Percentiles rank a stretch among this genome's conserved stretches.
Conservation (phyloP, 2,888 invertebrate species). For the Zaprionus obscuricornis region DNA sequence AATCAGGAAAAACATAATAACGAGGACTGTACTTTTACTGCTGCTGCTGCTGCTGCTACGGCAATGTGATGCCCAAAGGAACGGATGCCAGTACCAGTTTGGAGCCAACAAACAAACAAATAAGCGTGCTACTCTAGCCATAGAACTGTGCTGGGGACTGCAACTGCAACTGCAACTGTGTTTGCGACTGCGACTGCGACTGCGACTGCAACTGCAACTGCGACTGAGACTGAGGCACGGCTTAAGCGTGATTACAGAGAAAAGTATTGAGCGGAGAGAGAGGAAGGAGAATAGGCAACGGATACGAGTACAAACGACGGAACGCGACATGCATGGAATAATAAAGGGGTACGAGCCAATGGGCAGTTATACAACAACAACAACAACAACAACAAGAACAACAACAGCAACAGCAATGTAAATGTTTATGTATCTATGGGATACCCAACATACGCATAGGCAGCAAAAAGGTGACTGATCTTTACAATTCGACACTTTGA, state of each 20-base stretch:
- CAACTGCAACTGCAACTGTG: conserved; percentile 4
- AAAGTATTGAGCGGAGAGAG: conserved; percentile 20
- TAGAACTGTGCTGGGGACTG: conserved; percentile 39
- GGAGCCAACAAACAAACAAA: conserved; percentile 73
- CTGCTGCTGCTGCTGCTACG: conserved; percentile 10
- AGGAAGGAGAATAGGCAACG: conserved; percentile 47
- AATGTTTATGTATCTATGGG: conserved; percentile 70
- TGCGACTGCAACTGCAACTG: neutral
- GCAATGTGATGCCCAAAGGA: conserved; percentile 15
- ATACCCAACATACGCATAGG: conserved; percentile 50
- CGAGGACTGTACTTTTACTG: conserved; percentile 64
- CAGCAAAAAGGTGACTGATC: conserved; percentile 72
- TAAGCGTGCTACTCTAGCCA: conserved; percentile 67
- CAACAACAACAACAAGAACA: conserved; percentile 9
- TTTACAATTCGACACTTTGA: conserved; percentile 77
- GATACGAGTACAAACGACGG: conserved; percentile 47
- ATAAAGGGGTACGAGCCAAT: conserved; percentile 60
- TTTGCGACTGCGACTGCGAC: conserved; percentile 11
- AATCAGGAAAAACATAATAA: conserved; percentile 68
- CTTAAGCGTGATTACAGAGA: conserved; percentile 66
- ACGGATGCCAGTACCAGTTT: conserved; percentile 70
- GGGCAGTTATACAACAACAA: conserved; percentile 30
- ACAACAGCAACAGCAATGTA: conserved; percentile 42
- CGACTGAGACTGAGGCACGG: conserved; percentile 33
- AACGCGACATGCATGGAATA: conserved; percentile 69